Base-by-base conservation (phyloP, 2,113 vertebrate species). In the Diglossa brunneiventris region DNA sequence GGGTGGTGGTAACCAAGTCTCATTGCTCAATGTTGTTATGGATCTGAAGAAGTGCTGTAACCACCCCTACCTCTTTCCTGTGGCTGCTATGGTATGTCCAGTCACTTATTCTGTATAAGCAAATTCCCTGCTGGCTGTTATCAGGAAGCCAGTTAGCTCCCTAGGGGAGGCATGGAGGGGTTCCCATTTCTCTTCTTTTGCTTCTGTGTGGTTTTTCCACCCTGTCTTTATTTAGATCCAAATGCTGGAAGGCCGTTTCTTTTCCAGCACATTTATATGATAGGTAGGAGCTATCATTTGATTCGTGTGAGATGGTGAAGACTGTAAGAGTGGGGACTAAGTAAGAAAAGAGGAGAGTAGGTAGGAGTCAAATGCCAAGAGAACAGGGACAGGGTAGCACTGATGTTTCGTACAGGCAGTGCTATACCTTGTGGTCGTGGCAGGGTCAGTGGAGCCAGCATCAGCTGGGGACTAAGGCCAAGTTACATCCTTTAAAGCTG, bases 21-120 rank as follows among this genome's bases (percentile, higher is more conserved):
- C 99, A 49, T 96, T 99, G 85, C 98, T 99, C 44, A 99, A 99
- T 20, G 99, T 99, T 92, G 99, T 99, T 94, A 99, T 99, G 99
- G 99, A 99, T 97, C 98, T 99, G 73, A 99, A 99, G 97, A 99
- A 99, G 95, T 99, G 99, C 97, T 99, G 99, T 97, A 99, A 99
- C 93, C 99, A 99, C 92, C 99, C 99, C 17, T 99, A 99, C 97
- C 99, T 99, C 95, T 99, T 99, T 85, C 99, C 99, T 16, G 98
- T 99, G 75, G 99, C 99, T 64, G 99, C 99, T 39, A 99, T 98
- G 97, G 99, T 99, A 98, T 6, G 97, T 90, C 44, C 12, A 70
- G 22, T 53, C 22, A 42, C 16, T 77, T 58, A 12, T 0, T 80
- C 70, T 86, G 4, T 63, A 31, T 28, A 63, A 56, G 20, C 14